Evolutionary conservation across 1,140 invertebrate genomes (phyloP), one percentile per base, ranked within the genome.

Genomic region (Mercenaria mercenaria): DNA sequence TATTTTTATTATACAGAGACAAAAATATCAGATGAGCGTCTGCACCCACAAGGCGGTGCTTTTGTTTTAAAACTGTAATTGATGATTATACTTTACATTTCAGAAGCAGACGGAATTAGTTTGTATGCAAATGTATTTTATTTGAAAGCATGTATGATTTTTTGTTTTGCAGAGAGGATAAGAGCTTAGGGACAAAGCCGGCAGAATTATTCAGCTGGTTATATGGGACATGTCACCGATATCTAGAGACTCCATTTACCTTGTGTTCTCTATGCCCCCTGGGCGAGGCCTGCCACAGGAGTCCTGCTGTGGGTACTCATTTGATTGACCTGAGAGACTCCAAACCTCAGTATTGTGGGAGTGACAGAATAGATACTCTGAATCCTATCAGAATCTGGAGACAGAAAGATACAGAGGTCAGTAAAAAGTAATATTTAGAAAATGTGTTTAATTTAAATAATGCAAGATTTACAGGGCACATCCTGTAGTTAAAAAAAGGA

Each of bases 91-190:
- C n/a, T n/a, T n/a, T n/a, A n/a, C n/a, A n/a, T n/a, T n/a, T n/a
- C n/a, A n/a, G n/a, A n/a, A n/a, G n/a, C n/a, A n/a, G n/a, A n/a
- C n/a, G n/a, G n/a, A n/a, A n/a, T n/a, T n/a, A n/a, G n/a, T n/a
- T n/a, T n/a, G n/a, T n/a, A n/a, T n/a, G n/a, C n/a, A n/a, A n/a
- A n/a, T n/a, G n/a, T n/a, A n/a, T n/a, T n/a, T n/a, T n/a, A n/a
- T n/a, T n/a, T n/a, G n/a, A n/a, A n/a, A n/a, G n/a, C n/a, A n/a
- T n/a, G n/a, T n/a, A 47, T 47, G 43, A 8, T 20, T 29, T 61
- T 81, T 6, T 37, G n/a, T 32, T 47, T 77, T 77, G n/a, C 67
- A 89, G 88, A 50, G 88, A 89, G 59, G 88, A 89, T 26, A 89
- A 89, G 39, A 50, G 26, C 26, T 20, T 26, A 10, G 37, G 15